phyloP scores from a whole-genome alignment of 1,140 invertebrate genomes.

The Caenorhabditis remanei region DNA sequence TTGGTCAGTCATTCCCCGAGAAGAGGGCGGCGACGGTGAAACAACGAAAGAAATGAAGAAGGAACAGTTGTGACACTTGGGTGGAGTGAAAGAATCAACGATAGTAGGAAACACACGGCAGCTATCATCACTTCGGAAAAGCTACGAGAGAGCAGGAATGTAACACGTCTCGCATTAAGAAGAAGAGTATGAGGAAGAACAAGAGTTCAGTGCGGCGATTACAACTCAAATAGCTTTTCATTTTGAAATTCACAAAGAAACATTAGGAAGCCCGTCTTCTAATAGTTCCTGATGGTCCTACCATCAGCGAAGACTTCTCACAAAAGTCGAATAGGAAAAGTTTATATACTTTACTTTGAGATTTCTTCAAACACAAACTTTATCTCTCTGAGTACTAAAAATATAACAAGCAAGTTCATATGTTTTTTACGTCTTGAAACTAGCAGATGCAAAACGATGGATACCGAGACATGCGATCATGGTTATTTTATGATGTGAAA shows the following conservation, averaged over 20 bases:
- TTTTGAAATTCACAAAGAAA: slow-evolving; percentile 2
- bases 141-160: slow-evolving; percentile 35
- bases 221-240: not conserved
- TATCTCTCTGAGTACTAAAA: not conserved
- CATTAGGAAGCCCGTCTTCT: not conserved
- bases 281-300: no score
- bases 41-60: slow-evolving; percentile 33
- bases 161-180: slow-evolving; percentile 38
- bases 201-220: slow-evolving; percentile 24
- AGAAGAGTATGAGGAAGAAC: not conserved
- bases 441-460: slow-evolving; percentile 2
- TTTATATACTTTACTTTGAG: not conserved
- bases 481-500: slow-evolving; percentile 57
- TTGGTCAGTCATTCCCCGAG: not conserved
- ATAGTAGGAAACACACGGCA: slow-evolving; percentile 10
- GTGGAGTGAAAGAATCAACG: not conserved
- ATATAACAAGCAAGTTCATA: not conserved
- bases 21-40: slow-evolving; percentile 38
- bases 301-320: no score
- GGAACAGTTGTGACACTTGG: slow-evolving; percentile 47
- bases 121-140: slow-evolving; percentile 24
- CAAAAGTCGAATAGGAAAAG: no score
- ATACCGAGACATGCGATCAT: slow-evolving; percentile 45
- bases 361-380: not conserved
- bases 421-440: slow-evolving; percentile 38